phyloP scores from a whole-genome alignment of 1,140 invertebrate species.

The Caenorhabditis tropicalis region DNA sequence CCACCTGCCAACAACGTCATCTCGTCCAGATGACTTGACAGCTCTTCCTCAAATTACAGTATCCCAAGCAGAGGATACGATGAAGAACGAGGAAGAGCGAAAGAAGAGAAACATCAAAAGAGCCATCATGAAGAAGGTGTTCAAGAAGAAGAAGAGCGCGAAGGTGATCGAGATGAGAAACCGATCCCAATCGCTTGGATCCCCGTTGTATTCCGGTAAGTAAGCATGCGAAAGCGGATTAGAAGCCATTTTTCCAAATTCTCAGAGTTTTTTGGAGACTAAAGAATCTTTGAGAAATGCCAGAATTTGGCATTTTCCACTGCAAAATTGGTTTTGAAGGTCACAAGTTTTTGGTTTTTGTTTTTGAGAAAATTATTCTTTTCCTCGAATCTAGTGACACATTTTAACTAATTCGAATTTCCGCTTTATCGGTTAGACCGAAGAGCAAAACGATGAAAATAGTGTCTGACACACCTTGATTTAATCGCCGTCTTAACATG shows the following conservation, averaged over 20 bases:
- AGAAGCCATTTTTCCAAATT: no score
- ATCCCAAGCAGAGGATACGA: constrained; percentile 19
- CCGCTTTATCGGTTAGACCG: background rate
- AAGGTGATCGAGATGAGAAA: constrained; percentile 1
- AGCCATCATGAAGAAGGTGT: constrained; percentile 20
- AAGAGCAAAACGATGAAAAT: background rate
- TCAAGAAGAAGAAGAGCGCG: constrained; percentile 7
- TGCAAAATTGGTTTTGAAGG: no score
- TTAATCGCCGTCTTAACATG: no score
- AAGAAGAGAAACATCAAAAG: background rate
- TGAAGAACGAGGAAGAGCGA: background rate
- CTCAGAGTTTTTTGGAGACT: no score
- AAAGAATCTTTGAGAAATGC: background rate
- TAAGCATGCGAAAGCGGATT: background rate
- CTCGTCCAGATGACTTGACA: background rate
- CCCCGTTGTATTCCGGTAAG: background rate
- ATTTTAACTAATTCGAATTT: background rate
- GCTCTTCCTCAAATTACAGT: background rate
- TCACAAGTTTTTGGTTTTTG: no score
- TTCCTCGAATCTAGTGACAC: no score
- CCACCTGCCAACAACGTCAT: constrained; percentile 12
- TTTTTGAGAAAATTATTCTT: no score
- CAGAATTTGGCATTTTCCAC: background rate
- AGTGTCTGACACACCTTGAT: no score
- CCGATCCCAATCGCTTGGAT: background rate